Base-by-base conservation (phyloP, 2,888 invertebrate genomes). In the Pheosia tremula region DNA sequence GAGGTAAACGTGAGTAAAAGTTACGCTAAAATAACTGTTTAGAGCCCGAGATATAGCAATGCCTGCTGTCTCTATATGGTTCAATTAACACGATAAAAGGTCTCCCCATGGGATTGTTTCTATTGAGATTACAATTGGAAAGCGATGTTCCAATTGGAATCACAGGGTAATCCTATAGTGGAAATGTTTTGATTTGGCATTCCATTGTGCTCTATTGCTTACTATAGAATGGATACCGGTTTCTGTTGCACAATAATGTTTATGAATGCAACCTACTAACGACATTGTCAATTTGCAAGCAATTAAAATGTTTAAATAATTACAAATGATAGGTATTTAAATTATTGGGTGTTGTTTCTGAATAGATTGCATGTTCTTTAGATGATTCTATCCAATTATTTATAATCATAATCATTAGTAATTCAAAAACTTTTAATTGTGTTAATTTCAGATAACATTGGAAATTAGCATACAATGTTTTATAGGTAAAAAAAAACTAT, bases 1-100 rank as follows among this genome's bases (percentile, higher is more conserved):
- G 78, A 85, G 81, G 72, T 75, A 83, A 90, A 88, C 82, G 91
- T 91, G 78, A 92, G 91, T 91, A 90, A 87, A 88, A 89, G 86
- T 88, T 81, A 75, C 72, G 78, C 72, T 79, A 75, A 76, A 80
- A 75, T 89, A 87, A 87, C 89, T 88, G 89, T 90, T 82, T 71
- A 63, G 75, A 78, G 70, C 71, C 67, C 74, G 67, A 70, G 61
- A 72, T 68, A 63, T 72, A 61, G 55, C 59, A 11, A 9, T 9
- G 5, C 8, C 10, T 72, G 67, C 68, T 68, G 65, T 61, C 62
- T 61, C 62, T 74, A 57, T 75, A 77, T 77, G 77, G 73, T 83
- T 81, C 71, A 77, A 78, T 80, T 76, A 79, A 59, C 75, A 77
- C 67, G 66, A 60, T 69, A 67, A 72, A 71, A 67, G 24, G 24